Evolutionary conservation across 2,113 vertebrate species (phyloP), one percentile per base, ranked within the genome.

Genomic region (Mohoua ochrocephala): DNA sequence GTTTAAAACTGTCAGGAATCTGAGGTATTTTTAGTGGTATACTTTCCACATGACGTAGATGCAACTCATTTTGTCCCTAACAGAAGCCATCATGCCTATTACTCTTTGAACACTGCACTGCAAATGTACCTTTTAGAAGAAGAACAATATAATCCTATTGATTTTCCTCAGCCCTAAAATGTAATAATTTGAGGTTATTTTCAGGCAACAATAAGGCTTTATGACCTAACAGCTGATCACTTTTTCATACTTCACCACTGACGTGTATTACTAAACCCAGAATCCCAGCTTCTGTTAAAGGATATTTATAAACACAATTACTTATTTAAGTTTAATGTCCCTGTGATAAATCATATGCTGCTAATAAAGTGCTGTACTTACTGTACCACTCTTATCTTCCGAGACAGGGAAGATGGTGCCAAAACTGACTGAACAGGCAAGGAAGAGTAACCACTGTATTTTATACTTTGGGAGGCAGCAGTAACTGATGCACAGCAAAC

Each of bases 271-370:
- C 69, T 65, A 84, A 95, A 77, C 12, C 20, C 24, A 89, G 60
- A 69, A 53, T 65, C 52, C 30, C 39, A 76, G 56, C 69, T 93
- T 52, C 84, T 67, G 35, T 77, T 73, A 92, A 31, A 47, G 73
- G 63, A 74, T 69, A 93, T 71, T 91, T 85, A 94, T 69, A 96
- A 96, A 96, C 71, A 97, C 75, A 81, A 92, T 93, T 86, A 78
- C 68, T 94, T 83, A 88, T 91, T 90, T 90, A 80, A 94, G 67
- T 90, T 93, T 91, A 84, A 96, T 64, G 56, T 60, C 84, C 64
- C 60, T 75, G 52, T 52, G 85, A 84, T 92, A 94, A 93, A 94
- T 96, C 79, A 91, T 60, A 86, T 44, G 68, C 67, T 91, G 63
- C 75, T 81, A 89, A 75, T 90, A 78, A 86, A 88, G 76, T n/a